These are phyloP conservation scores for Drosophila vallismaia DNA, from an alignment of 2,888 invertebrate species.

Conservation along the genomic window DNA sequence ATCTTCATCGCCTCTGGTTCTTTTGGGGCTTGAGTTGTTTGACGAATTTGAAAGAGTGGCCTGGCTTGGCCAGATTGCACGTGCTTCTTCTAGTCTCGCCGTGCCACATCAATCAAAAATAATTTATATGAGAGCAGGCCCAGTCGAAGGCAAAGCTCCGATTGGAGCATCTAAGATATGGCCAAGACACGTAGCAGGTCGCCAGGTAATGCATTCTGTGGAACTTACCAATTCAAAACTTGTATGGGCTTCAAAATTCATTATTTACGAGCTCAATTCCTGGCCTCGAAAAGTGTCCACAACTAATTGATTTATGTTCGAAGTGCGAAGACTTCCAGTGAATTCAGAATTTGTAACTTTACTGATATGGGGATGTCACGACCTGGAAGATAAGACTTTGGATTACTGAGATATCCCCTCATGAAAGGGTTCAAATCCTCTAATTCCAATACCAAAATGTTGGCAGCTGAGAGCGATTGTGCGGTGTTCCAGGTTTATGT, in stretches of 20 bases:
- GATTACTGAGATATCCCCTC: not conserved
- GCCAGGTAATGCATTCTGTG: constrained; percentile 60
- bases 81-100: constrained; percentile 54
- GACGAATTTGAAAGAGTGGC: constrained; percentile 55
- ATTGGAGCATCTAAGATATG: constrained; percentile 58
- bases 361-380: constrained; percentile 53
- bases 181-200: constrained; percentile 30
- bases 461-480: constrained; percentile 56
- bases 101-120: constrained; percentile 74
- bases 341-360: constrained; percentile 9
- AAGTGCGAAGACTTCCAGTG: constrained; percentile 8
- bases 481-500: constrained; percentile 5
- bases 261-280: constrained; percentile 72
- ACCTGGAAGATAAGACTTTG: constrained; percentile 3
- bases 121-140: constrained; percentile 72
- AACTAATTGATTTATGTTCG: constrained; percentile 71
- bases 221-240: constrained; percentile 27
- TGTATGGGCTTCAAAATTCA: constrained; percentile 51
- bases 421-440: constrained; percentile 48
- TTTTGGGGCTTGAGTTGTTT: constrained; percentile 18
- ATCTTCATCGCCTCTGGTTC: constrained; percentile 48
- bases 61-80: constrained; percentile 51
- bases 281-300: constrained; percentile 58
- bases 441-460: constrained; percentile 35
- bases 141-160: constrained; percentile 44